Percentiles rank a stretch among this genome's conserved stretches.
Conservation (phyloP, 2,113 vertebrate genomes). For the Colistium nudipinnis region DNA sequence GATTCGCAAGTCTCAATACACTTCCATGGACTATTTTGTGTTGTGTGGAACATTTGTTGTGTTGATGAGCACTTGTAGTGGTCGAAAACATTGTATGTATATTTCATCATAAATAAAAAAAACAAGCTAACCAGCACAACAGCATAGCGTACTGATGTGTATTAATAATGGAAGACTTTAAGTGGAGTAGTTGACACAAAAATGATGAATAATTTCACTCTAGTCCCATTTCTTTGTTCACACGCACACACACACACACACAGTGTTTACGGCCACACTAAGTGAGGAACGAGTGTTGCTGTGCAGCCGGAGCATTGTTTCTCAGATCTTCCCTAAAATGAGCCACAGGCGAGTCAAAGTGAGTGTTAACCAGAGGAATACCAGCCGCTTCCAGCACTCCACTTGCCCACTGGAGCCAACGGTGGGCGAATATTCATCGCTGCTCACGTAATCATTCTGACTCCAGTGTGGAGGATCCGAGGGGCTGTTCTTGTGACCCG, state of each 20-base stretch:
- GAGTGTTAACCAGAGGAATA: constrained; percentile 69
- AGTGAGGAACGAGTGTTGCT: constrained; percentile 14
- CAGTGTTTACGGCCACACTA: not conserved
- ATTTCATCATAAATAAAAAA: too few species aligned
- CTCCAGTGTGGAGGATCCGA: constrained; percentile 56
- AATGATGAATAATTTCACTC: not conserved
- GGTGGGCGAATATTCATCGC: constrained; percentile 67
- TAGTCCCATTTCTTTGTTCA: not conserved
- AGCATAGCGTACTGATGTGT: too few species aligned
- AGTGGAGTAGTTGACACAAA: constrained; percentile 2
- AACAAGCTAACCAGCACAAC: too few species aligned
- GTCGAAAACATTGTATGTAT: too few species aligned
- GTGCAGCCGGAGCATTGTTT: constrained; percentile 50
- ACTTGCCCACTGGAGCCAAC: constrained; percentile 45
- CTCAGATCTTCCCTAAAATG: constrained; percentile 49
- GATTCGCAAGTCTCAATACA: too few species aligned
- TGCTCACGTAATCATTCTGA: constrained; percentile 66
- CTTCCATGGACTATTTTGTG: too few species aligned
- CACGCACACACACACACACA: not conserved
- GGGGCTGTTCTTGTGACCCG: constrained; percentile 64
- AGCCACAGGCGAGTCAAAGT: constrained; percentile 65
- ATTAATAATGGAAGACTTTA: too few species aligned
- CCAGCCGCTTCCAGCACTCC: constrained; percentile 53
- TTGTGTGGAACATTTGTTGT: too few species aligned
- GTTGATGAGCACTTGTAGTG: too few species aligned